Evolutionary conservation across 2,888 invertebrate species (phyloP).

Genomic region (Lepidochrysops patricia): DNA sequence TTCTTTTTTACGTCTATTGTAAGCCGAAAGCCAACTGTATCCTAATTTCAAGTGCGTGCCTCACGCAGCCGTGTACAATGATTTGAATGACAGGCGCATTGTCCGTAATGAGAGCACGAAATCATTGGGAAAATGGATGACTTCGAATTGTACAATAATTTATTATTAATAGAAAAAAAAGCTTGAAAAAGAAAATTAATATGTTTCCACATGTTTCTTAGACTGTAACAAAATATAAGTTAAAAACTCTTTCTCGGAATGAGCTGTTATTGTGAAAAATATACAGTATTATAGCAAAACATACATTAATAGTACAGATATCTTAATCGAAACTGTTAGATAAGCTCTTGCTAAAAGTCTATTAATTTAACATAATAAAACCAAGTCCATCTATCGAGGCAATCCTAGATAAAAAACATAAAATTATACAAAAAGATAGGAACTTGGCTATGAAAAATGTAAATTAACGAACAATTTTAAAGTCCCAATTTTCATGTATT

Average conservation of each 20-base stretch:
- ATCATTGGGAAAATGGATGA: constrained; percentile 8
- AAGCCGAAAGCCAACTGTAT: neutral
- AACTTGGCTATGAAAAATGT: neutral
- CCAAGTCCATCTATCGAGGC: neutral
- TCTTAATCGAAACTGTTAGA: no score
- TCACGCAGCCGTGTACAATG: constrained; percentile 14
- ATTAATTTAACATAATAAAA: neutral
- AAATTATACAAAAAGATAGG: constrained; percentile 3
- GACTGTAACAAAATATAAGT: no score
- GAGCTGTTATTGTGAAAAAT: no score
- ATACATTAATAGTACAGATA: no score
- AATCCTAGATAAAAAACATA: neutral
- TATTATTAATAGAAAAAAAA: neutral
- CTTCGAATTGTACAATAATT: neutral
- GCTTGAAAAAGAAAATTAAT: no score
- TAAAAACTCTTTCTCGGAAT: no score
- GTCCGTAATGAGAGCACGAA: constrained; percentile 8
- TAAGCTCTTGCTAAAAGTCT: no score
- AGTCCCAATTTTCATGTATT: constrained; percentile 6
- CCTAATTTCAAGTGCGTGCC: constrained; percentile 13
- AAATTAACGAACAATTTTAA: constrained; percentile 11
- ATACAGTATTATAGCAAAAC: no score
- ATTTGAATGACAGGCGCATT: constrained; percentile 14
- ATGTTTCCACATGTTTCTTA: no score
- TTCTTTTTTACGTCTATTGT: neutral